phyloP scores from a whole-genome alignment of 1,140 invertebrate genomes.

The Mylabris phalerata region DNA sequence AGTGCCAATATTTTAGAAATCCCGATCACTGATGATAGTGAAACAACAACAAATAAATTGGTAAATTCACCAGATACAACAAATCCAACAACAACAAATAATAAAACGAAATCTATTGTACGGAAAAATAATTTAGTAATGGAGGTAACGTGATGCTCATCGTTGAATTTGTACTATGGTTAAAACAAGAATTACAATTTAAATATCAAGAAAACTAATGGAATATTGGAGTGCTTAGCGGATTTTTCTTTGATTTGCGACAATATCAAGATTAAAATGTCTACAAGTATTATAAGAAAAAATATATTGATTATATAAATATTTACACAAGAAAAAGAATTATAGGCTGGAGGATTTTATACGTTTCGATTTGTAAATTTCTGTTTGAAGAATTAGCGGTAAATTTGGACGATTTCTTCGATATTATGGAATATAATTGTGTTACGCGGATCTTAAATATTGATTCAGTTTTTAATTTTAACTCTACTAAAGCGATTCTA shows the following conservation, averaged over 20 bases:
- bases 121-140: constrained; percentile 40
- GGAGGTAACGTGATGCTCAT: constrained; percentile 42
- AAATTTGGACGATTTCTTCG: not conserved
- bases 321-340: too few relatives aligned
- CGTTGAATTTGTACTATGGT: constrained; percentile 19
- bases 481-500: not conserved
- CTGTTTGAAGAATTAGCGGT: not conserved
- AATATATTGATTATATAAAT: too few relatives aligned
- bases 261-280: too few relatives aligned
- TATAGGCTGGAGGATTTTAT: not conserved
- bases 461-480: constrained; percentile 1
- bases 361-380: not conserved
- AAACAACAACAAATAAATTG: constrained; percentile 26
- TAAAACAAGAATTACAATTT: not conserved
- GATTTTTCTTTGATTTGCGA: too few relatives aligned
- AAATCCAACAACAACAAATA: constrained; percentile 27
- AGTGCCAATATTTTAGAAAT: constrained; percentile 42
- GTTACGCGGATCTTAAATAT: constrained; percentile 1
- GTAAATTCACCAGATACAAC: constrained; percentile 26
- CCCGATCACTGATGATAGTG: constrained; percentile 34
- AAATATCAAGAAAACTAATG: not conserved
- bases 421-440: constrained; percentile 7
- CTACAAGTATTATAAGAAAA: too few relatives aligned
- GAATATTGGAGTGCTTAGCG: not conserved
- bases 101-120: constrained; percentile 35